Evolutionary conservation across 2,113 vertebrate species (phyloP), one percentile per base, ranked within the genome.

Genomic region (Lampris megalopsis): DNA sequence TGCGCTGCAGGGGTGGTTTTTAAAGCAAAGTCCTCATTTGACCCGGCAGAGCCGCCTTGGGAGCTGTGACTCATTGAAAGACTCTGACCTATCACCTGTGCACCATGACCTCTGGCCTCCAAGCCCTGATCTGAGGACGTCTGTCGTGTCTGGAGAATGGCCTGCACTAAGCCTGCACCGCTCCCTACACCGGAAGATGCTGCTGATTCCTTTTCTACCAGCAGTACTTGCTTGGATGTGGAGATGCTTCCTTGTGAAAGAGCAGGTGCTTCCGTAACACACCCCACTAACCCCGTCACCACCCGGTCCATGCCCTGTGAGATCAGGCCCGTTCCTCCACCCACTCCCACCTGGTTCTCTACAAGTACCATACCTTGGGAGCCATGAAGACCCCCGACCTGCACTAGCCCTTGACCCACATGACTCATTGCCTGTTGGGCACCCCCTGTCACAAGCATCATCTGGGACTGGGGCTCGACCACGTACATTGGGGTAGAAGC

Each of bases 331-430:
- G 63, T 35, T 5, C 35, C 63, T 13, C 75, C 84, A 9, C 63
- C 57, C 59, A 69, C 40, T 70, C 82, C 86, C n/a, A 36, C 56
- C 24, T 84, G 80, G 50, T 79, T 85, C n/a, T 93, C 90, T 36
- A 93, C 84, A n/a, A 94, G 56, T 0, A 94, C 59, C 69, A 92
- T 1, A 2, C 90, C 91, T 65, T 93, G 90, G 80, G 89, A 77
- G 84, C 73, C 37, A 85, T 93, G 83, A 89, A 88, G 49, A 88
- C 95, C 81, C 13, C 88, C 71, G 2, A 95, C 90, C 63, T 95
- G 73, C 38, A 97, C 91, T 75, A 95, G 84, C 73, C 92, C 88
- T 73, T 96, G 96, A 0, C 94, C 95, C 73, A 94, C 92, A 57
- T 94, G 80, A 48, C 83, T 54, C n/a, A 78, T 62, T 2, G 71